Conservation (phyloP, 2,797 vertebrate genomes). For the Tapera naevia region DNA sequence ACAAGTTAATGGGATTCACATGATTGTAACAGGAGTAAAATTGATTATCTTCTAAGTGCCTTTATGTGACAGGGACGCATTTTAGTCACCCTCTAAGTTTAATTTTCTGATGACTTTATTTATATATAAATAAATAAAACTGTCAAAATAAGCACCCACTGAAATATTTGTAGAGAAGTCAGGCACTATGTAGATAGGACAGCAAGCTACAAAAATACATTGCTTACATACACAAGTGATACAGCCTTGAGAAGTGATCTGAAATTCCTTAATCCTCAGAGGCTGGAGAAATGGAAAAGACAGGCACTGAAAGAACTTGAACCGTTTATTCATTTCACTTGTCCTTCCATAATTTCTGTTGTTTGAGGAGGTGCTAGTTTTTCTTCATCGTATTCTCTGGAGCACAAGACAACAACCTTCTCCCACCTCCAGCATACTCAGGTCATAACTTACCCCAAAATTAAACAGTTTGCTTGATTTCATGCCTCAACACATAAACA, state of each 20-base stretch:
- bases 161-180: background rate
- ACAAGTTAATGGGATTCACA: background rate
- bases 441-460: background rate
- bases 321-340: background rate
- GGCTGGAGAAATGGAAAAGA: background rate
- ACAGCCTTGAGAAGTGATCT: background rate
- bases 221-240: background rate
- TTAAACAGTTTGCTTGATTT: constrained; percentile 1
- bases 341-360: background rate
- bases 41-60: background rate
- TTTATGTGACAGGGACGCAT: background rate
- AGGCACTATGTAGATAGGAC: background rate
- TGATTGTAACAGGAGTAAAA: background rate
- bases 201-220: background rate
- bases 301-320: background rate
- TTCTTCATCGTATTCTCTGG: background rate
- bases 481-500: background rate
- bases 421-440: background rate
- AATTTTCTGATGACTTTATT: background rate
- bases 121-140: background rate
- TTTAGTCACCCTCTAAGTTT: background rate
- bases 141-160: background rate
- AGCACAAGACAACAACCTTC: background rate
- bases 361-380: background rate
- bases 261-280: background rate